Base-by-base conservation (phyloP, 2,888 invertebrate species). In the Synanthedon tipuliformis region DNA sequence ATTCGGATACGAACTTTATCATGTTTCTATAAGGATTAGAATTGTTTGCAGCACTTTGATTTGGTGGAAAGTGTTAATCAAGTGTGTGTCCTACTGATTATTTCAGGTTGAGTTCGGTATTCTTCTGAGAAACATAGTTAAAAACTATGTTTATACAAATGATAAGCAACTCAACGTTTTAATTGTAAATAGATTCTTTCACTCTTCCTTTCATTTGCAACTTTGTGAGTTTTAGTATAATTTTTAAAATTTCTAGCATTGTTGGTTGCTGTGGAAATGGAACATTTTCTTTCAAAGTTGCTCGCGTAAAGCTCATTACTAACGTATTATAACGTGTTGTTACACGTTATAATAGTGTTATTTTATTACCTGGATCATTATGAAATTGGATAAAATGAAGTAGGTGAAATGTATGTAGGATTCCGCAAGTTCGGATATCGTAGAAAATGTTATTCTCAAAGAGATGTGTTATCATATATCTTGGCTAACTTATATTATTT, bases 61-160 rank as follows among this genome's bases (percentile, higher is more conserved):
- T 50, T 53, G 56, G 54, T 73, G 69, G 73, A 71, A 80, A 73
- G 81, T 71, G 81, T 73, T 83, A 84, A 84, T 81, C 74, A 81
- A 73, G 65, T 64, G 77, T 69, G 68, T 71, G 76, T 76, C 77
- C 72, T 73, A 66, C 73, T 75, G 72, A 68, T 75, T 74, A 69
- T 66, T 65, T 69, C 45, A 45, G 4, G 45, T 45, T 15, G 13
- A 66, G 66, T 68, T 75, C 72, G 73, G 75, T 71, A 69, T 73
- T 69, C 68, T 79, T 82, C 79, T 76, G 64, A 80, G 81, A 83
- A 82, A 64, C 56, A 68, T 66, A 66, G 68, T 69, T 70, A 65
- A 71, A 34, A 66, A 69, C 61, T 63, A 62, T 85, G 77, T 85
- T 81, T 81, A 71, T 71, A 63, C 65, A 77, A 80, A 73, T 64